Evolutionary conservation across 2,888 invertebrate genomes (phyloP).

Genomic region (Microchrysa polita): DNA sequence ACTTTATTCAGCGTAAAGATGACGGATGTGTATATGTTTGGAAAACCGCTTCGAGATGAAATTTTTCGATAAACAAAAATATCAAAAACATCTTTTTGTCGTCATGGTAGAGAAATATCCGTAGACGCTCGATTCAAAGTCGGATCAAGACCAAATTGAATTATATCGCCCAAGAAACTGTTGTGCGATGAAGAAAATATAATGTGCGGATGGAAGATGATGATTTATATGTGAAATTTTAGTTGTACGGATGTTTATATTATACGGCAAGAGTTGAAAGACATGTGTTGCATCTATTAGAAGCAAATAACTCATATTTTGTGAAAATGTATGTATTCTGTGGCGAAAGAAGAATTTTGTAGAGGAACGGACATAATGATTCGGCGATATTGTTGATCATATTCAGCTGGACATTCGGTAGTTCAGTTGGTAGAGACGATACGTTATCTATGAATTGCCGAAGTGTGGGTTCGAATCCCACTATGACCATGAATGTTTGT

Average conservation of each 20-base stretch:
- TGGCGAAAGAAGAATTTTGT: not conserved
- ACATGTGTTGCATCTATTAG: not conserved
- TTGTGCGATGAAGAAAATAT: not conserved
- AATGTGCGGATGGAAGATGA: not conserved
- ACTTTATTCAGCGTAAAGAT: not conserved
- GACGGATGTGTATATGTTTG: slow-evolving; percentile 33
- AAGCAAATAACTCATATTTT: slow-evolving; percentile 8
- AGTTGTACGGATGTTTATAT: slow-evolving; percentile 24
- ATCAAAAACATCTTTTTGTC: slow-evolving; percentile 36
- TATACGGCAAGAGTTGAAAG: slow-evolving; percentile 28
- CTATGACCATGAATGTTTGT: no score
- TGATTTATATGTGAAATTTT: slow-evolving; percentile 37
- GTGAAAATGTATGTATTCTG: not conserved
- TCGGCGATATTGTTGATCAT: no score
- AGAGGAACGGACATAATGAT: no score
- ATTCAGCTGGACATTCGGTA: no score
- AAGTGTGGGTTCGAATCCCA: no score
- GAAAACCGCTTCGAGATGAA: slow-evolving; percentile 46
- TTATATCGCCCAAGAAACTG: no score
- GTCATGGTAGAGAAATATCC: not conserved
- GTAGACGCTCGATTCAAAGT: not conserved
- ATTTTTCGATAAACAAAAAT: slow-evolving; percentile 47
- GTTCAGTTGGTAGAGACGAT: no score
- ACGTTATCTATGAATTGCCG: no score
- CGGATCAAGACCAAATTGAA: no score